phyloP scores from a whole-genome alignment of 2,113 vertebrate genomes.

The Bothrops jararaca region DNA sequence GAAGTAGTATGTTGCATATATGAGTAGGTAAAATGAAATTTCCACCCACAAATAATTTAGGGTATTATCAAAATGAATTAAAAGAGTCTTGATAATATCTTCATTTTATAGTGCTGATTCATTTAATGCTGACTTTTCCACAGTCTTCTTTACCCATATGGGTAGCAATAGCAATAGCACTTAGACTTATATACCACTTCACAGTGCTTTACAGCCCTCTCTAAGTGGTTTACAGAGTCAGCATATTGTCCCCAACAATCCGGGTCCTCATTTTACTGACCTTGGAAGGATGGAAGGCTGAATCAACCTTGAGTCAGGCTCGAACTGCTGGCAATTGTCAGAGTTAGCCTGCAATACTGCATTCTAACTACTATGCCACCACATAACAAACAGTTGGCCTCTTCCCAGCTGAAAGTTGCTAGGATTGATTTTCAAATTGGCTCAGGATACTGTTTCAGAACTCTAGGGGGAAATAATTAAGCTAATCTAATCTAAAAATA shows the following conservation, averaged over 20 bases:
- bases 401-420: background rate
- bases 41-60: background rate
- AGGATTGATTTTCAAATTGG: background rate
- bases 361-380: background rate
- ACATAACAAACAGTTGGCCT: background rate
- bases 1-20: background rate
- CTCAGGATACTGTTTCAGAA: background rate
- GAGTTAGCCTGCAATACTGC: background rate
- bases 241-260: background rate
- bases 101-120: background rate
- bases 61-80: background rate
- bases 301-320: background rate
- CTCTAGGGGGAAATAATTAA: background rate
- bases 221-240: background rate
- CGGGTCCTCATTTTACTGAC: background rate
- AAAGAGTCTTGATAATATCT: background rate
- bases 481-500: background rate
- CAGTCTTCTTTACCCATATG: background rate
- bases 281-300: background rate
- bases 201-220: background rate
- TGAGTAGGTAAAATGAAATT: background rate
- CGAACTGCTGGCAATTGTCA: background rate
- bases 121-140: background rate
- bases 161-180: background rate
- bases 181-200: background rate